These are phyloP conservation scores for Anthonomus grandis DNA, from an alignment of 1,140 invertebrate species.

Conservation along the genomic window DNA sequence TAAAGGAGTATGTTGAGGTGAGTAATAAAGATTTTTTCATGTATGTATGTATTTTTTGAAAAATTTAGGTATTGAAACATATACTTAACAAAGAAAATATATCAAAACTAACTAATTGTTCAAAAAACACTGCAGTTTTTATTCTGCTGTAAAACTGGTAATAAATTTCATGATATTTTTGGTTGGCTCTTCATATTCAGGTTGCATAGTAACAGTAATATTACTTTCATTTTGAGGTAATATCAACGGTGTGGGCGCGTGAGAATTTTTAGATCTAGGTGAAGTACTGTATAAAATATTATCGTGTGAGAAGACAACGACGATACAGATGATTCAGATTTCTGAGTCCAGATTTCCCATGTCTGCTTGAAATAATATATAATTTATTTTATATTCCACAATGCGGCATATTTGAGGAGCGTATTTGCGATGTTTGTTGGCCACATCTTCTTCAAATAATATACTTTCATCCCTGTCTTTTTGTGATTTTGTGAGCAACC, in stretches of 20 bases:
- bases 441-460: too few species aligned
- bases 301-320: too few species aligned
- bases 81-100: too few species aligned
- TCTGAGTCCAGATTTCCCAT: neutral
- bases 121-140: constrained; percentile 5
- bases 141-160: constrained; percentile 4
- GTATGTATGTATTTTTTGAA: too few species aligned
- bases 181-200: constrained; percentile 2
- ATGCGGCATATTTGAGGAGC: neutral
- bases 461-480: too few species aligned
- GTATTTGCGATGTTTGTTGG: too few species aligned
- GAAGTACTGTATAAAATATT: constrained; percentile 3
- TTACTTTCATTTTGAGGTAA: too few species aligned
- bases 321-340: constrained; percentile 1
- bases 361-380: constrained; percentile 2
- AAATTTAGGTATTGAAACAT: too few species aligned
- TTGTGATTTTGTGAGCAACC: too few species aligned
- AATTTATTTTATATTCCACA: constrained; percentile 5
- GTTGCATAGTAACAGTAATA: too few species aligned
- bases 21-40: too few species aligned
- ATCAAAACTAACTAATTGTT: too few species aligned
- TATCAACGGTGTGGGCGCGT: constrained; percentile 2
- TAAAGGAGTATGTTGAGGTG: constrained; percentile 11
- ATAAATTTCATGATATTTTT: neutral
- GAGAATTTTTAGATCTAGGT: constrained; percentile 1